Evolutionary conservation across 1,140 invertebrate genomes (phyloP), one percentile per base, ranked within the genome.

Genomic region (Rhopalosiphum padi): DNA sequence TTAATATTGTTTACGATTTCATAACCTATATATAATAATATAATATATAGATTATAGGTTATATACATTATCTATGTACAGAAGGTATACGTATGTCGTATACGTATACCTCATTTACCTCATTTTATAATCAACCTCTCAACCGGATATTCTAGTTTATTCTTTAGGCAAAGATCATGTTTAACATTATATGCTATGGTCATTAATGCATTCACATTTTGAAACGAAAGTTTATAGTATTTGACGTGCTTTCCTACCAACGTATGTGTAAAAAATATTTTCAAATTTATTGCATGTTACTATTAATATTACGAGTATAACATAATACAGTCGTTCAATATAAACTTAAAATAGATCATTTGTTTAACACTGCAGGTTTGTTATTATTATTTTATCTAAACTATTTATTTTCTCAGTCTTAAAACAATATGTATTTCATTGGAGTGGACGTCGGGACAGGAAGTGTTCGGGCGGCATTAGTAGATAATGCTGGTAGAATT

Each of bases 361-460:
- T 48, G 48, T 18, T 37, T 23, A 83, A 85, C 0, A 43, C 23
- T 43, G 83, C 41, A 41, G 3, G 25, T 85, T 41, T 43, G 37
- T 15, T 86, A 86, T 43, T 43, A 85, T 85, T 85, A 85, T 83
- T 37, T 51, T 8, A 77, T n/a, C 4, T 83, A 18, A 5, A 51
- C 7, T 86, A 41, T 86, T 86, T 30, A 7, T 46, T 86, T 86
- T 48, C 4, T 85, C n/a, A 46, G 2, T 91, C n/a, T 55, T 30
- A 94, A 35, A 86, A 77, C 60, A 94, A 60, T 37, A 95, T 95
- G 94, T 97, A 97, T 95, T 98, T 97, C 95, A 96, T 99, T 94
- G 98, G 98, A 93, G 98, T 99, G 37, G 99, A 99, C 96, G 98
- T 99, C 41, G 99, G 99, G 46, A 98, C 98, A 18, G 97, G 97